Percentiles rank a stretch among this genome's conserved stretches.
phyloP scores from a whole-genome alignment of 2,113 vertebrate genomes.

The Sigmodon hispidus region DNA sequence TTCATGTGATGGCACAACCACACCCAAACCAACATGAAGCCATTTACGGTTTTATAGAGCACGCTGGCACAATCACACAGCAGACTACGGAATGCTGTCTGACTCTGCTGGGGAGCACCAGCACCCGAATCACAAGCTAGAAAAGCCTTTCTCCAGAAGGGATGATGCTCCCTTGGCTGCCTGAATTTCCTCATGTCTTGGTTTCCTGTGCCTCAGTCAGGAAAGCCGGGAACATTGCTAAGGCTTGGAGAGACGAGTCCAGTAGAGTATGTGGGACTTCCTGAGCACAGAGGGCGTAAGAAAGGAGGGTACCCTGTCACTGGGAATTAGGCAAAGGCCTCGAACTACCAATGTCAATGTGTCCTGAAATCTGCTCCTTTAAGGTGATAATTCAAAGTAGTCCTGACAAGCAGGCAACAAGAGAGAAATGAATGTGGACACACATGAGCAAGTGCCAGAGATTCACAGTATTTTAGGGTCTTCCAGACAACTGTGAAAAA shows the following conservation, averaged over 20 bases:
- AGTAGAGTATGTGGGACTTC: fast-evolving
- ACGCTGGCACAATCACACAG: fast-evolving
- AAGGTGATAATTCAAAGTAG: neutral
- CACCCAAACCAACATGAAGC: neutral
- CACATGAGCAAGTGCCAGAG: neutral
- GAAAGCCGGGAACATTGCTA: fast-evolving
- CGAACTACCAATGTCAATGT: fast-evolving
- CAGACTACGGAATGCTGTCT: neutral
- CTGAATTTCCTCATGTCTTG: neutral
- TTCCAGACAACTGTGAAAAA: neutral
- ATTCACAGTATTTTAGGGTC: neutral
- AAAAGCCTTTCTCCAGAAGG: neutral
- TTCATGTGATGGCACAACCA: neutral
- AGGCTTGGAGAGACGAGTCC: neutral
- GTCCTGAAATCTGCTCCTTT: neutral
- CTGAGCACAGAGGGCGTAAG: fast-evolving
- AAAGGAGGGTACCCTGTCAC: neutral
- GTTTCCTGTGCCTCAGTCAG: neutral
- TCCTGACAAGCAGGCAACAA: neutral
- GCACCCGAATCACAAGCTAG: neutral
- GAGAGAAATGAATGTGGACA: neutral
- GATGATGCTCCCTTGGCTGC: neutral
- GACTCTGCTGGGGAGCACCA: neutral
- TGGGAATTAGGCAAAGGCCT: neutral
- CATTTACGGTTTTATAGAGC: neutral